Percentiles rank a stretch among this genome's conserved stretches.
phyloP scores from a whole-genome alignment of 2,113 vertebrate species.

The Euleptes europaea region DNA sequence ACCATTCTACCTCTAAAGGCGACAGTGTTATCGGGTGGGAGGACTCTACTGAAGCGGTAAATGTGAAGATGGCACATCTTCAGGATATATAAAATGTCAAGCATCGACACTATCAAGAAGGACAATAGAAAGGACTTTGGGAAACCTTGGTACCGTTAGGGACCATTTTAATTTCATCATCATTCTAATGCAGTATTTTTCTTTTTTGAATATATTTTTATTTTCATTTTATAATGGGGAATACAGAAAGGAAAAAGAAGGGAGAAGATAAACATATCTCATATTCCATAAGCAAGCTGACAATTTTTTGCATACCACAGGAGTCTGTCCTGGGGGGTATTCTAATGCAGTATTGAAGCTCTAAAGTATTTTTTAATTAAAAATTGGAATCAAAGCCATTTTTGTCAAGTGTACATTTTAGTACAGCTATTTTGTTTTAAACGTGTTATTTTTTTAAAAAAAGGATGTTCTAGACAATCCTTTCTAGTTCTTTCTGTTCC shows the following conservation, averaged over 20 bases:
- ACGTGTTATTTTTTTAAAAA: not conserved
- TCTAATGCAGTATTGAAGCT: constrained; percentile 53
- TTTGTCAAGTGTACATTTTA: constrained; percentile 10
- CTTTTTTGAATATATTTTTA: too few species aligned
- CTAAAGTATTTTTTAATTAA: constrained; percentile 11
- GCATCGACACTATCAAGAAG: constrained; percentile 10
- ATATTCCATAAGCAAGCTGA: too few species aligned
- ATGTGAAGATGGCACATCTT: constrained; percentile 2
- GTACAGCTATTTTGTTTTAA: constrained; percentile 36
- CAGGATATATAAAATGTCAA: not conserved
- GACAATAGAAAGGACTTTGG: constrained; percentile 34
- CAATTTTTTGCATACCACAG: too few species aligned
- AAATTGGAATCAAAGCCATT: constrained; percentile 19
- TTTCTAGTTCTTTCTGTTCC: not conserved
- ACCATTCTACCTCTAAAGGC: constrained; percentile 66
- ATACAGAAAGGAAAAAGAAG: too few species aligned
- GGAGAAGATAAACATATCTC: too few species aligned
- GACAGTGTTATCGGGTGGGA: not conserved
- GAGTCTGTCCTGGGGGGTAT: too few species aligned
- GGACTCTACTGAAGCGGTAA: constrained; percentile 38
- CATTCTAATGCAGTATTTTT: constrained; percentile 59
- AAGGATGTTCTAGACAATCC: not conserved
- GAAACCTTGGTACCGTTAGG: constrained; percentile 40
- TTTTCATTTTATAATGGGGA: too few species aligned
- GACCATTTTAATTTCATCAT: not conserved